phyloP scores from a whole-genome alignment of 2,113 vertebrate genomes.

The Ochotona curzoniae region DNA sequence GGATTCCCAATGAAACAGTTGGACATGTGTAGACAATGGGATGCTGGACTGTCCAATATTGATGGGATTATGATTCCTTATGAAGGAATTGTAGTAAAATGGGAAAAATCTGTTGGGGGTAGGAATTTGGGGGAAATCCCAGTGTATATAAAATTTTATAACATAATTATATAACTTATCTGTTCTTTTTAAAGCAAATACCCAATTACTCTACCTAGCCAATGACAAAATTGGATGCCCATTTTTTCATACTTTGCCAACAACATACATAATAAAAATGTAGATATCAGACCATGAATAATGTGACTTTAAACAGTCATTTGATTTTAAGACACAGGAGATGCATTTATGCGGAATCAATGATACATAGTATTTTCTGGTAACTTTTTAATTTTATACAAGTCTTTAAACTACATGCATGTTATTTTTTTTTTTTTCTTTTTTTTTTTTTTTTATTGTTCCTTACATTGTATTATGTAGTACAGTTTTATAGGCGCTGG shows the following conservation, averaged over 20 bases:
- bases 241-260: not conserved
- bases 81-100: no score
- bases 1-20: no score
- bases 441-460: no score
- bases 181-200: not conserved
- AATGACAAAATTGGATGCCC: not conserved
- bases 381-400: not conserved
- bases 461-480: no score
- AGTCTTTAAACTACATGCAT: not conserved
- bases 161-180: not conserved
- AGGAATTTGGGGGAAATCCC: no score
- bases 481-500: no score
- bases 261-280: conserved; percentile 4
- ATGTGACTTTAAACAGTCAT: not conserved
- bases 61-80: no score
- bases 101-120: no score
- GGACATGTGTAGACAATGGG: no score
- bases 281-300: not conserved
- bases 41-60: no score
- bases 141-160: no score
- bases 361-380: not conserved
- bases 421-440: no score
- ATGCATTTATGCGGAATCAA: not conserved
- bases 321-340: conserved; percentile 1
- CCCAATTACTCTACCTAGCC: not conserved